phyloP scores from a whole-genome alignment of 2,113 vertebrate genomes.

The Salvelinus fontinalis region DNA sequence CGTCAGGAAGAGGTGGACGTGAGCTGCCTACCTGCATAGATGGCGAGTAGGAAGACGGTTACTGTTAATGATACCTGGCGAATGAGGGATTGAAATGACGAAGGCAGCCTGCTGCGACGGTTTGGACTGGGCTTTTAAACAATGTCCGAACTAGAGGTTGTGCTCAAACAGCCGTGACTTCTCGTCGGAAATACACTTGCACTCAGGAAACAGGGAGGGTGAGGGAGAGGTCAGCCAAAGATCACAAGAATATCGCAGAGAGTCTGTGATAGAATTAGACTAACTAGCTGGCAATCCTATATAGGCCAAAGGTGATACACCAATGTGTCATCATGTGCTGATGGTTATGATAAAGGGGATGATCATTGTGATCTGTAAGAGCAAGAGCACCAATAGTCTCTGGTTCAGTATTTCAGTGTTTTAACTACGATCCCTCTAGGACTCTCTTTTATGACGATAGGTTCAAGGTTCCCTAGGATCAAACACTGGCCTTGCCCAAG shows the following conservation, averaged over 20 bases:
- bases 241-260: conserved; percentile 13
- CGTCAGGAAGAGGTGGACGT: conserved; percentile 35
- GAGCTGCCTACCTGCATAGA: not conserved
- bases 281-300: not conserved
- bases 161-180: conserved; percentile 35
- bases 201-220: not conserved
- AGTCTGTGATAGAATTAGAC: not conserved
- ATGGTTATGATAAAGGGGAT: too few relatives aligned
- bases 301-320: not conserved
- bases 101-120: conserved; percentile 11
- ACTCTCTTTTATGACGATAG: not conserved
- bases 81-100: conserved; percentile 38
- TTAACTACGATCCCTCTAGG: not conserved
- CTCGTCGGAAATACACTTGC: conserved; percentile 13
- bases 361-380: too few relatives aligned
- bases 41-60: not conserved
- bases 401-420: too few relatives aligned
- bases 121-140: conserved; percentile 51
- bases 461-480: not conserved
- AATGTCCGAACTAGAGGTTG: conserved; percentile 24
- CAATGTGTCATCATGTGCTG: too few relatives aligned
- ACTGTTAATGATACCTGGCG: conserved; percentile 28
- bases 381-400: too few relatives aligned
- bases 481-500: too few relatives aligned
- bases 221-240: conserved; percentile 25